Evolutionary conservation across 2,888 invertebrate species (phyloP).

Genomic region (Oscheius sp.): DNA sequence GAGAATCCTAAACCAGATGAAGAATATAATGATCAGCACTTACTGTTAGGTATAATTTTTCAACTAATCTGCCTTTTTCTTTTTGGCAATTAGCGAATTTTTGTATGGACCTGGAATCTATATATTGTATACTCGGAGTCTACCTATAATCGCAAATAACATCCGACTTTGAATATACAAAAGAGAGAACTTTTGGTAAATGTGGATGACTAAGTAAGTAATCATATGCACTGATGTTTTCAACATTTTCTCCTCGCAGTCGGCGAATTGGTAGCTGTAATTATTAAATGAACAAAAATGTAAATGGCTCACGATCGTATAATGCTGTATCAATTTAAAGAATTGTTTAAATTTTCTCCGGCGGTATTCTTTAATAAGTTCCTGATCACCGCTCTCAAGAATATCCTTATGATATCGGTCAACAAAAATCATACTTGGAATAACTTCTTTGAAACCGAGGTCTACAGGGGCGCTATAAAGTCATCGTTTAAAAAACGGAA

Average conservation of each 20-base stretch:
- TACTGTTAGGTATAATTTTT: slow-evolving; percentile 12
- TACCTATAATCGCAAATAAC: slow-evolving; percentile 19
- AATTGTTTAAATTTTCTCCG: neutral
- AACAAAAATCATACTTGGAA: slow-evolving; percentile 14
- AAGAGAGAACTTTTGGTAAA: slow-evolving; percentile 9
- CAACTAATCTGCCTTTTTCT: slow-evolving; percentile 3
- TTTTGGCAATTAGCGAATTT: slow-evolving; percentile 10
- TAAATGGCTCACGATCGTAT: slow-evolving; percentile 5
- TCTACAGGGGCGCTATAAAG: slow-evolving; percentile 17
- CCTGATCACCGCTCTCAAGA: slow-evolving; percentile 7
- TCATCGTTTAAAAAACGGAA: neutral
- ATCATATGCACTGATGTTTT: slow-evolving; percentile 26
- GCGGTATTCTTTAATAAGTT: neutral
- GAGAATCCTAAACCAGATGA: slow-evolving; percentile 16
- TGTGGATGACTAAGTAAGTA: slow-evolving; percentile 12
- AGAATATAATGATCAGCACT: neutral
- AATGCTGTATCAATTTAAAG: neutral
- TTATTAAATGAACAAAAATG: neutral
- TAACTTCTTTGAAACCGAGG: slow-evolving; percentile 15
- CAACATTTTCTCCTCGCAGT: neutral
- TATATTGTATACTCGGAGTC: neutral
- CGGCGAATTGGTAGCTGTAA: slow-evolving; percentile 22
- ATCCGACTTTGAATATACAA: slow-evolving; percentile 17
- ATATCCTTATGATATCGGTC: slow-evolving; percentile 14
- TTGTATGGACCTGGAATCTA: slow-evolving; percentile 11